These are phyloP conservation scores for Pseudobourletiella spinata DNA, from an alignment of 1,140 invertebrate species.

Conservation along the genomic window DNA sequence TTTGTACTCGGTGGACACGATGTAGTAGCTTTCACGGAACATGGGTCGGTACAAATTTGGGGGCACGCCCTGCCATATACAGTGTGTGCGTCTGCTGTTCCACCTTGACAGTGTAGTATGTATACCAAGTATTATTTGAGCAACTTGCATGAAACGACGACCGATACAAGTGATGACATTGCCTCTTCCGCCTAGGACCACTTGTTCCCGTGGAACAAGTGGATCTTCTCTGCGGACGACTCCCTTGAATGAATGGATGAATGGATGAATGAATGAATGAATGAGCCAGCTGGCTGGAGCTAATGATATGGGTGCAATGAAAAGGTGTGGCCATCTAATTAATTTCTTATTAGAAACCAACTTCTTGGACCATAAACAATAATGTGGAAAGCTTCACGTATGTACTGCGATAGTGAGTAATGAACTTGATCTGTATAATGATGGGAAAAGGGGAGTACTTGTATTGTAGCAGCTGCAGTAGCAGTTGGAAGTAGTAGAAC, in stretches of 20 bases:
- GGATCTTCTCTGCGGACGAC: neutral
- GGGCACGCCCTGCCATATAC: no score
- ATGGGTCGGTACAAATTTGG: no score
- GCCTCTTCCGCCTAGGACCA: neutral
- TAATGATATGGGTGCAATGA: neutral
- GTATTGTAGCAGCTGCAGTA: no score
- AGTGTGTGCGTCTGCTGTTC: no score
- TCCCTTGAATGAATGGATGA: neutral
- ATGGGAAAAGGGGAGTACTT: no score
- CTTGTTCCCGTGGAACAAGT: neutral
- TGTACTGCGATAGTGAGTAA: conserved; percentile 1
- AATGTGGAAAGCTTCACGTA: neutral
- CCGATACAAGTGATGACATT: no score
- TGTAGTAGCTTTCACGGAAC: no score
- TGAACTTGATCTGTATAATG: conserved; percentile 10
- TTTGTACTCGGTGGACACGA: no score
- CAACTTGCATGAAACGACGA: no score
- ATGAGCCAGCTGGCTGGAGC: neutral
- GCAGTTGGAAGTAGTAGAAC: no score
- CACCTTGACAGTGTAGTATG: no score
- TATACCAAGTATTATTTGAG: no score
- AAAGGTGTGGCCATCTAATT: conserved; percentile 9
- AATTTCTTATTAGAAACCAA: conserved; percentile 3
- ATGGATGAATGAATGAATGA: neutral
- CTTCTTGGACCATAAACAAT: neutral